Evolutionary conservation across 1,140 invertebrate genomes (phyloP).

Genomic region (Nautilus pompilius): DNA sequence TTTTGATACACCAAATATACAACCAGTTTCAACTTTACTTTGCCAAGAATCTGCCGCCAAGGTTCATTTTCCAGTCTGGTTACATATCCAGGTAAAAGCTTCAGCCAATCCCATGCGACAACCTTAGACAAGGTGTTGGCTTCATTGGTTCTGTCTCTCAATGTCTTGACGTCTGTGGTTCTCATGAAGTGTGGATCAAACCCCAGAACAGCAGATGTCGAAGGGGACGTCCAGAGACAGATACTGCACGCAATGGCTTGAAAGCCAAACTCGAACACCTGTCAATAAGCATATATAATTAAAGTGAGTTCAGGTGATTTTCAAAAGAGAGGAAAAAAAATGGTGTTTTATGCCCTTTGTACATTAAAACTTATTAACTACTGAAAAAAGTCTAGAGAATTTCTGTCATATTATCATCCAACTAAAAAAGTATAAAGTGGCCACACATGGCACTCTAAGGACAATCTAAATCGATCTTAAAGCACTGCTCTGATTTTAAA

Average conservation of each 20-base stretch:
- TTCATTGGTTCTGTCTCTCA: neutral
- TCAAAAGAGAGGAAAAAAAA: neutral
- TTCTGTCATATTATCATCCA: neutral
- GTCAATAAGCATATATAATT: neutral
- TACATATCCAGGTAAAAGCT: constrained; percentile 16
- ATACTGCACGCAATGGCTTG: constrained; percentile 12
- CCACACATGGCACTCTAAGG: neutral
- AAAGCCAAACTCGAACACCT: constrained; percentile 22
- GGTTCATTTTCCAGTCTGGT: constrained; percentile 13
- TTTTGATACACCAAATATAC: constrained; percentile 13
- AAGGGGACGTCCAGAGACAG: constrained; percentile 12
- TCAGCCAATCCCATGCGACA: neutral
- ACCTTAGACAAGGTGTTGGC: neutral
- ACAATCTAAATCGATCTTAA: too few species aligned
- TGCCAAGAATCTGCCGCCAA: constrained; percentile 24
- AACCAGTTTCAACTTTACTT: constrained; percentile 19
- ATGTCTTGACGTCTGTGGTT: neutral
- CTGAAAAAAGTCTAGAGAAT: neutral
- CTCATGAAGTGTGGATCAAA: constrained; percentile 14
- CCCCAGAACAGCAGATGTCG: constrained; percentile 8
- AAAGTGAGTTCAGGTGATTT: neutral
- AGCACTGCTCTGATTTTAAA: too few species aligned
- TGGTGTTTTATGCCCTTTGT: neutral
- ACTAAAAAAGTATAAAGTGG: neutral
- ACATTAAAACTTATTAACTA: neutral